Evolutionary conservation across 2,797 vertebrate species (phyloP), one percentile per base, ranked within the genome.

Genomic region (Pangasius sanitwongsei): DNA sequence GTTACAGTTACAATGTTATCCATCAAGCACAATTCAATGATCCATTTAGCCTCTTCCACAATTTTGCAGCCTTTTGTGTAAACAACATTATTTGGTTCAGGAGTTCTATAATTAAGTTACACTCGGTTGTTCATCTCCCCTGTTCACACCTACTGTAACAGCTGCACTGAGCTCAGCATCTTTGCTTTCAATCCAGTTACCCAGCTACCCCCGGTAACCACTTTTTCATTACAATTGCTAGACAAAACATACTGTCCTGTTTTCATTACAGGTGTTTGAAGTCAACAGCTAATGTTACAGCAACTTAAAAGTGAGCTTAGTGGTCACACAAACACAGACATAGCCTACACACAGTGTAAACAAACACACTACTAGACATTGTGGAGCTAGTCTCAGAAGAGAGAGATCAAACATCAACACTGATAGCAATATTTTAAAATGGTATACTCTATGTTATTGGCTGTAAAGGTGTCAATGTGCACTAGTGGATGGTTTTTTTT

Each of bases 31-130:
- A 7, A 65, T 59, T 86, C 77, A 87, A 83, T 89, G 72, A 86
- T 59, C 28, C 18, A 28, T 74, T 84, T 88, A 67, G 77, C 77
- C 80, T 57, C 61, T 65, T 84, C 31, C 15, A 82, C 63, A 83
- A 50, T 81, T 89, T 80, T n/a, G 11, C 16, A 72, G 80, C 67
- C 83, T 82, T 88, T 84, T 86, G 77, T 87, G 83, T 50, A 84
- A 86, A 88, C 11, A 37, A 72, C 57, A 89, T 55, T 61, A 78
- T 78, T 70, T n/a, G 25, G 61, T 41, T 78, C 85, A 81, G 85
- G 34, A 81, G 55, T 50, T 77, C 65, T 86, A 50, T 89, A 78
- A 87, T 89, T 44, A 72, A 63, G 28, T 86, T 86, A 78, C 41
- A 9, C 12, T 83, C 5, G 50, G 53, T 87, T 86, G 28, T 50